Base-by-base conservation (phyloP, 1,140 invertebrate genomes). In the Meloidogyne floridensis region DNA sequence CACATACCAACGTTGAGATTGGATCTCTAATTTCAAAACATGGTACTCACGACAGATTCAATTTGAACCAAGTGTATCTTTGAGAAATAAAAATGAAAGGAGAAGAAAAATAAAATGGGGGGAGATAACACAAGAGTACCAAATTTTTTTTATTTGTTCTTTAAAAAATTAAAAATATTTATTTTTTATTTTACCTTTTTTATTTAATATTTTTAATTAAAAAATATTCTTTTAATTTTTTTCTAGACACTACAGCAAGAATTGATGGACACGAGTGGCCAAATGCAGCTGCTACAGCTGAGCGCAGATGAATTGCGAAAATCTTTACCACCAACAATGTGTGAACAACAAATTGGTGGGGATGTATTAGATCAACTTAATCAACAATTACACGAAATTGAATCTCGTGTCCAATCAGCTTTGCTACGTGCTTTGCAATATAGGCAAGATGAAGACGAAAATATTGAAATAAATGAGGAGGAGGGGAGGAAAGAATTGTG, bases 221-320 rank as follows among this genome's bases (percentile, higher is more conserved):
- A 47, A 18, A 53, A 42, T 53, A 11, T 18, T 53, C 3, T 76
- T 76, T 77, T 77, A n/a, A 15, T 74, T 81, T 32, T 32, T 71
- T 75, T 75, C 43, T 65, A 86, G 75, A 76, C 84, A 13, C 81
- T 83, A 4, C 79, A 86, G 56, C 77, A 82, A 53, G 86, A 88
- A 42, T 72, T 87, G 20, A 80, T 85, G 69, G 86, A 87, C 47
- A 71, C 87, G 7, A 80, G 82, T 72, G 72, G 80, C 20, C 84
- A 86, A 51, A 76, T 87, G 5, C 75, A 76, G 20, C 43, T 81
- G 2, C 42, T 87, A 18, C 78, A 82, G 11, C 75, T 80, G n/a
- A 80, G 80, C 20, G 81, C 86, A 2, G 82, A 79, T 32, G 84
- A 86, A 6, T 84, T 87, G n/a, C 84, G 86, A 72, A 54, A 69